A percentile compares a stretch with the other conserved stretches of the same genome.
Conservation (phyloP, 1,140 invertebrate genomes). For the Orussus abietinus region DNA sequence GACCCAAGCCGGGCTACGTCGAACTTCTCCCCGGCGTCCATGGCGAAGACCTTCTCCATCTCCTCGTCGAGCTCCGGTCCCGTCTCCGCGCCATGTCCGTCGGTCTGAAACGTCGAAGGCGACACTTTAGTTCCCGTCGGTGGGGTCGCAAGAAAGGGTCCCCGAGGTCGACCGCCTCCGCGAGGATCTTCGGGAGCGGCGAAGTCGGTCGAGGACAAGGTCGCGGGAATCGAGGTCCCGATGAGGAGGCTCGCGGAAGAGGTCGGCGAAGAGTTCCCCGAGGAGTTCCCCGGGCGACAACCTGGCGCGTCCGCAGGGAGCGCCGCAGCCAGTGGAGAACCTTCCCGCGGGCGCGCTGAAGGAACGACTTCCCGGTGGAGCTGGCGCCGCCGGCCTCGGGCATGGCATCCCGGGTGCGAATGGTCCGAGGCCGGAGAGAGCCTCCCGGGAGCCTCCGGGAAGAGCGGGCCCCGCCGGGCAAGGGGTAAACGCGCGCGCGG, state of each 20-base stretch:
- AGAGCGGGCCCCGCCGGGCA: not conserved
- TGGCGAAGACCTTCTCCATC: conserved; percentile 74
- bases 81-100: conserved; percentile 59
- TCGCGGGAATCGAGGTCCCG: no score
- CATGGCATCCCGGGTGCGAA: conserved; percentile 48
- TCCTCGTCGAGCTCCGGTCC: conserved; percentile 70
- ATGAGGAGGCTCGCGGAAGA: no score
- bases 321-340: conserved; percentile 38
- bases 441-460: not conserved
- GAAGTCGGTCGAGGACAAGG: no score
- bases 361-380: conserved; percentile 41
- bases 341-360: conserved; percentile 40
- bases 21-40: conserved; percentile 58
- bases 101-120: conserved; percentile 42
- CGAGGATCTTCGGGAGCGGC: no score
- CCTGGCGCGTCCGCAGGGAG: conserved; percentile 36
- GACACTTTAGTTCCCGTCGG: no score
- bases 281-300: no score
- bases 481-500: not conserved
- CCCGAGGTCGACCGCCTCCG: no score
- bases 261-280: no score
- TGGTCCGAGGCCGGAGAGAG: conserved; percentile 24
- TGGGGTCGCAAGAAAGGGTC: no score
- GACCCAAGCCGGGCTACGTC: conserved; percentile 60
- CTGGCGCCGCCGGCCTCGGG: conserved; percentile 36